Conservation (phyloP, 2,797 vertebrate genomes). For the Lepidocolaptes lacrymiger region DNA sequence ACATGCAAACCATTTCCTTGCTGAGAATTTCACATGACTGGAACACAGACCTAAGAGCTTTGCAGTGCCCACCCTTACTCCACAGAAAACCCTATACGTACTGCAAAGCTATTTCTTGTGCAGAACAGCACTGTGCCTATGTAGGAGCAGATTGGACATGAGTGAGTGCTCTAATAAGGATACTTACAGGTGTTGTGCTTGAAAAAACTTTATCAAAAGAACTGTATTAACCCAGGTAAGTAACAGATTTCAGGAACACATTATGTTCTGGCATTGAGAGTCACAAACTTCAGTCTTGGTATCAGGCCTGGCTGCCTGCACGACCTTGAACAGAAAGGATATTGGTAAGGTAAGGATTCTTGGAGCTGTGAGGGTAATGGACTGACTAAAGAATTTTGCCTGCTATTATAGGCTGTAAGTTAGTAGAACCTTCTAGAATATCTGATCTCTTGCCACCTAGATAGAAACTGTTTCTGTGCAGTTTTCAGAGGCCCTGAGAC, state of each 20-base stretch:
- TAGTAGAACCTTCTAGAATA: background rate
- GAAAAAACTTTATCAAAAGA: background rate
- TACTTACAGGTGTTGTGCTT: background rate
- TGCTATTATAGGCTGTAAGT: background rate
- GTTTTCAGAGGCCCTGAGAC: background rate
- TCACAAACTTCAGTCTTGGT: background rate
- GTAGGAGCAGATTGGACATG: background rate
- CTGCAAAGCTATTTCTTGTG: background rate
- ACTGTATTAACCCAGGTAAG: background rate
- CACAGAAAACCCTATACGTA: background rate
- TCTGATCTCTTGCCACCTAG: background rate
- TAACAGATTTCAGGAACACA: background rate
- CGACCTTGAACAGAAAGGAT: background rate
- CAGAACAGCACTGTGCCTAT: background rate
- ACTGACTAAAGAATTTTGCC: background rate
- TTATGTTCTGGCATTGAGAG: background rate
- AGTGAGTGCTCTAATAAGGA: background rate
- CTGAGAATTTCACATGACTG: background rate
- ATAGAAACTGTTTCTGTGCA: background rate
- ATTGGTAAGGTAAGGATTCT: background rate
- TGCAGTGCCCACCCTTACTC: accelerated
- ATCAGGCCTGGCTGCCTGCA: background rate
- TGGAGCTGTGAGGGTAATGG: background rate
- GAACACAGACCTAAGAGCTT: background rate
- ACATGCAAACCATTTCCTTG: background rate